Conservation (phyloP, 2,888 invertebrate genomes). For the Beris chalybata region DNA sequence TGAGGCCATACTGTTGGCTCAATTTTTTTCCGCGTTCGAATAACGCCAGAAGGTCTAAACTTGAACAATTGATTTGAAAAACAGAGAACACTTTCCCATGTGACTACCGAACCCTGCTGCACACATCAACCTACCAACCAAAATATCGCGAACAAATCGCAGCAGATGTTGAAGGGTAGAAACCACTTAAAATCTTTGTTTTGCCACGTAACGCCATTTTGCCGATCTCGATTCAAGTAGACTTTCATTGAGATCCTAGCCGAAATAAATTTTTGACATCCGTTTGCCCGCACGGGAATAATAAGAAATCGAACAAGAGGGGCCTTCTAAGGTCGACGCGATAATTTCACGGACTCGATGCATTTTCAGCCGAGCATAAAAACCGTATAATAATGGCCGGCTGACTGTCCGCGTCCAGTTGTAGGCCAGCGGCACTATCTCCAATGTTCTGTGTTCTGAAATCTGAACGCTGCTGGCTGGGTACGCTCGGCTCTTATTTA, state of each 20-base stretch:
- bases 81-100: too few species aligned
- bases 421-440: constrained; percentile 19
- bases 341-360: background rate
- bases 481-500: constrained; percentile 19
- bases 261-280: too few species aligned
- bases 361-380: background rate
- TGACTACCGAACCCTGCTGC: background rate
- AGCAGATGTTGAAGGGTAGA: constrained; percentile 33
- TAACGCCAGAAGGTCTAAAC: background rate
- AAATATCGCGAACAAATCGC: too few species aligned
- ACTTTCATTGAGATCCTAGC: too few species aligned
- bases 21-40: background rate
- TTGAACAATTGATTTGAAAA: too few species aligned
- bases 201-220: constrained; percentile 26
- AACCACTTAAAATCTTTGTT: constrained; percentile 30
- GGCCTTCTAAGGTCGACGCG: background rate
- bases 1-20: background rate
- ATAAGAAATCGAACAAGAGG: too few species aligned
- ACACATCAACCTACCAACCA: background rate
- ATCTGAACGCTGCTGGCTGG: background rate
- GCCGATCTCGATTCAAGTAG: too few species aligned
- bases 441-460: constrained; percentile 19
- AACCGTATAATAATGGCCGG: constrained; percentile 9
- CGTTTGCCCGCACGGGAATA: too few species aligned
- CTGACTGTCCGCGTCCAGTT: background rate